Conservation (phyloP, 2,797 vertebrate genomes). For the Benthosema pterotum region DNA sequence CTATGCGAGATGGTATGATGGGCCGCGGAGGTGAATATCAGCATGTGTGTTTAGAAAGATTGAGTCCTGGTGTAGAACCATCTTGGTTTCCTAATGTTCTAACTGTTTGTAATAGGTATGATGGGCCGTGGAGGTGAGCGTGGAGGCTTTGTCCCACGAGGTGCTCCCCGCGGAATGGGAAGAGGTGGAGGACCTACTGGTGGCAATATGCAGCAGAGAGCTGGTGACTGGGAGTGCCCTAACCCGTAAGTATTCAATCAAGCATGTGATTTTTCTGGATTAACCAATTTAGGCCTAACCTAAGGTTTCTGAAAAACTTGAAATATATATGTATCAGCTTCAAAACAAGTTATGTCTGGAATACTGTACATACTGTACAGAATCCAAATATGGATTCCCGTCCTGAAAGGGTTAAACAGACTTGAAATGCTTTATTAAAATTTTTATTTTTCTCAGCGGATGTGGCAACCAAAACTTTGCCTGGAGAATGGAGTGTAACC, state of each 20-base stretch:
- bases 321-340: too few species aligned
- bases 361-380: too few species aligned
- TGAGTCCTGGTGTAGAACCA: too few species aligned
- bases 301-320: too few species aligned
- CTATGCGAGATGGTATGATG: conserved; percentile 91
- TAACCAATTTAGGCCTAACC: too few species aligned
- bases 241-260: conserved; percentile 87
- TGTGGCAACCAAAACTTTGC: conserved; percentile 99
- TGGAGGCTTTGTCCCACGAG: conserved; percentile 87
- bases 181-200: conserved; percentile 88
- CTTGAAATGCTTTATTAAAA: neutral
- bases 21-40: conserved; percentile 87
- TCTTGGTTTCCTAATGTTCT: too few species aligned
- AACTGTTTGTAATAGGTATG: conserved; percentile 77
- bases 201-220: conserved; percentile 94
- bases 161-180: conserved; percentile 89
- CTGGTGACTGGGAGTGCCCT: conserved; percentile 98
- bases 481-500: conserved; percentile 98
- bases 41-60: neutral
- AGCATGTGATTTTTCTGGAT: neutral
- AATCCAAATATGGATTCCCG: too few species aligned
- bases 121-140: conserved; percentile 96
- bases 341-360: too few species aligned
- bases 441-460: conserved; percentile 64
- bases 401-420: too few species aligned